Evolutionary conservation across 2,113 vertebrate species (phyloP).

Genomic region (Anguilla japonica): DNA sequence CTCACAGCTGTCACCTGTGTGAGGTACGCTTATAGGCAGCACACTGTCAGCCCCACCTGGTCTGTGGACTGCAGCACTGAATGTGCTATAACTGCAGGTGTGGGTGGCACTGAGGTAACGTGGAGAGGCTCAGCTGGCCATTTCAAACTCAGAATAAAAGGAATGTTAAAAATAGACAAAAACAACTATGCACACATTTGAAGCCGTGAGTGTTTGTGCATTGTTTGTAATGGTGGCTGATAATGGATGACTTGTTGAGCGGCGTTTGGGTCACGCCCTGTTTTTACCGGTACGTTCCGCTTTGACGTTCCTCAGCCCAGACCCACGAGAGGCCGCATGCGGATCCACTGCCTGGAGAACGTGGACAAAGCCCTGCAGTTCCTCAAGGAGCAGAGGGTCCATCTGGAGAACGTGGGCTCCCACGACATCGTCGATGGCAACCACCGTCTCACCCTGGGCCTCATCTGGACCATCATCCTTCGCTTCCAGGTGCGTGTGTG

Average conservation of each 20-base stretch:
- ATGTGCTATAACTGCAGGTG: too few relatives aligned
- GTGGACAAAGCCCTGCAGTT: conserved; percentile 95
- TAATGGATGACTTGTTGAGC: neutral
- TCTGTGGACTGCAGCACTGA: too few relatives aligned
- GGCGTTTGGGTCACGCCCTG: neutral
- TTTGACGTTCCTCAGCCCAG: conserved; percentile 71
- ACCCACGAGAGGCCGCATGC: conserved; percentile 88
- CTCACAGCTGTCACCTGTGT: too few relatives aligned
- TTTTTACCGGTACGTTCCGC: neutral
- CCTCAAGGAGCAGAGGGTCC: conserved; percentile 93
- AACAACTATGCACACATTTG: neutral
- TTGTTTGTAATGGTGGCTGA: neutral
- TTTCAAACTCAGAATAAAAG: too few relatives aligned
- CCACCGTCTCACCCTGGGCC: conserved; percentile 87
- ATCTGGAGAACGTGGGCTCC: conserved; percentile 93
- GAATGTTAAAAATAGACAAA: too few relatives aligned
- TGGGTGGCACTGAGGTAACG: too few relatives aligned
- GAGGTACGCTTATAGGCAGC: too few relatives aligned
- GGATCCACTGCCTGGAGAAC: conserved; percentile 95
- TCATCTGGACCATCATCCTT: conserved; percentile 95
- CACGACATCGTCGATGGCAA: conserved; percentile 96
- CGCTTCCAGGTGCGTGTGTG: conserved; percentile 83
- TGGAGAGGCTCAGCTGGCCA: too few relatives aligned
- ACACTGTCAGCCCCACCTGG: too few relatives aligned
- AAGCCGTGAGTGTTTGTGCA: neutral